Conservation (phyloP, 2,888 invertebrate genomes). For the Gryllus longicercus region DNA sequence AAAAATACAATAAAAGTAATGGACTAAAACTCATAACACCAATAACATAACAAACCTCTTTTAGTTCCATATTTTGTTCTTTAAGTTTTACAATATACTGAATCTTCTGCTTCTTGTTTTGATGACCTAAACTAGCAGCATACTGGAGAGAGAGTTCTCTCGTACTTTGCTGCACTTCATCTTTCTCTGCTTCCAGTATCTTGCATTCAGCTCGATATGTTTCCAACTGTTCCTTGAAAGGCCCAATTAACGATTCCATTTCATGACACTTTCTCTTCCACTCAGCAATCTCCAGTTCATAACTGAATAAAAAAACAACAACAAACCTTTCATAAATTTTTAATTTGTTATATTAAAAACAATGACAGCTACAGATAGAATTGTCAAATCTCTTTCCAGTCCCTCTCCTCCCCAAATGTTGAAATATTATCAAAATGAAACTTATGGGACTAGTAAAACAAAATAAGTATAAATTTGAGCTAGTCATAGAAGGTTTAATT, state of each 20-base stretch:
- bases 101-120: conserved; percentile 63
- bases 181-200: conserved; percentile 46
- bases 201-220: conserved; percentile 50
- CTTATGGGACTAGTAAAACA: no score
- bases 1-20: no score
- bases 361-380: no score
- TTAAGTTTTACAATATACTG: conserved; percentile 54
- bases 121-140: conserved; percentile 59
- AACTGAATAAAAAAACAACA: no score
- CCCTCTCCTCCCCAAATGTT: no score
- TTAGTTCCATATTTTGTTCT: conserved; percentile 48
- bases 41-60: conserved; percentile 46
- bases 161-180: conserved; percentile 50
- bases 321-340: not conserved
- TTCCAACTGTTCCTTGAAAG: conserved; percentile 51
- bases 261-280: conserved; percentile 42
- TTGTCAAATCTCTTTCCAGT: no score
- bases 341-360: no score
- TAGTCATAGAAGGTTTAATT: no score
- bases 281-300: conserved; percentile 29
- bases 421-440: no score
- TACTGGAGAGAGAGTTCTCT: conserved; percentile 55
- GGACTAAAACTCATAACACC: no score
- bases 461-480: no score
- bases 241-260: conserved; percentile 44